phyloP scores from a whole-genome alignment of 1,140 invertebrate species.

The Lethocerus indicus region DNA sequence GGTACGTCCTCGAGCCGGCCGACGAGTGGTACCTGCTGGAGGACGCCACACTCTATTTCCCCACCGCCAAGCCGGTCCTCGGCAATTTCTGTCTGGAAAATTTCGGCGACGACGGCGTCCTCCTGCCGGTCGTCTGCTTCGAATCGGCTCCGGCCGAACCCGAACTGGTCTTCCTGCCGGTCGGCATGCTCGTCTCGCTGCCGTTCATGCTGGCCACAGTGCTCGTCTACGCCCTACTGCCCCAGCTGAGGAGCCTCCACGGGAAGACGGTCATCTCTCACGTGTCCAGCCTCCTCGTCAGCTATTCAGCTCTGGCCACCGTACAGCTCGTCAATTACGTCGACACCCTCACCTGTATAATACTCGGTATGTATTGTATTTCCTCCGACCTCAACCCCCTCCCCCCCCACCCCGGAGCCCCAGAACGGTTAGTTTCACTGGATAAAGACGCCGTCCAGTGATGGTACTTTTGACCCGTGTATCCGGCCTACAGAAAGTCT shows the following conservation, averaged over 20 bases:
- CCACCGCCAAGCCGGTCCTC: background rate
- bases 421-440: too few relatives aligned
- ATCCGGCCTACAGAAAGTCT: too few relatives aligned
- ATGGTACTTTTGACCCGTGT: too few relatives aligned
- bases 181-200: conserved; percentile 46
- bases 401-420: too few relatives aligned
- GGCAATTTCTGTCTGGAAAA: background rate
- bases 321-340: conserved; percentile 31
- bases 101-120: background rate
- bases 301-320: conserved; percentile 28
- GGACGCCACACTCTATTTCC: too few relatives aligned
- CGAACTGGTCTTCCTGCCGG: conserved; percentile 15
- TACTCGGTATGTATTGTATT: too few relatives aligned
- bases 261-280: conserved; percentile 57
- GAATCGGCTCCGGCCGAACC: background rate
- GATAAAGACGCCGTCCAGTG: too few relatives aligned
- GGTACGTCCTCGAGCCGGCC: too few relatives aligned
- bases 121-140: background rate
- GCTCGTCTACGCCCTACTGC: conserved; percentile 48
- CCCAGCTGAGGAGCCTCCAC: conserved; percentile 51
- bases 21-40: too few relatives aligned
- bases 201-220: conserved; percentile 52
- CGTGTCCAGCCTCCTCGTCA: conserved; percentile 22
- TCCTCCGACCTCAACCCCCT: too few relatives aligned
- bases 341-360: too few relatives aligned